Percentiles rank a stretch among this genome's conserved stretches.
phyloP scores from a whole-genome alignment of 1,140 invertebrate species.

The Diuraphis noxia region DNA sequence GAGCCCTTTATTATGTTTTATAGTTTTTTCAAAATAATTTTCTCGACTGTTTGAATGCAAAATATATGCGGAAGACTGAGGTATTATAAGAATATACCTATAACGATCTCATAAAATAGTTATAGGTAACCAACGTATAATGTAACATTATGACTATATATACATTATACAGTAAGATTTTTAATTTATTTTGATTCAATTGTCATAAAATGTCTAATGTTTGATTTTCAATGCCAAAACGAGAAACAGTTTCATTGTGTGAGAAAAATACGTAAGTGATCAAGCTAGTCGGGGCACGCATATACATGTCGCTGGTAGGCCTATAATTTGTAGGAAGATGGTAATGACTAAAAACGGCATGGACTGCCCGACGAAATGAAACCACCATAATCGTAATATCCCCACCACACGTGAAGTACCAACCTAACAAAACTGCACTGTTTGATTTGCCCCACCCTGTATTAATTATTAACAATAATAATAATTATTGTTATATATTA shows the following conservation, averaged over 20 bases:
- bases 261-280: not conserved
- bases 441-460: no score
- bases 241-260: not conserved
- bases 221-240: not conserved
- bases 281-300: not conserved
- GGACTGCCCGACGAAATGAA: no score
- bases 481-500: no score
- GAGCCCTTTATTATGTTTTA: not conserved
- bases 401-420: no score
- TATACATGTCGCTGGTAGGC: not conserved
- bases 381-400: no score
- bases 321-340: no score
- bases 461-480: no score
- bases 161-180: no score
- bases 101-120: not conserved
- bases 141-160: not conserved
- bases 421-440: no score
- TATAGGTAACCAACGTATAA: not conserved
- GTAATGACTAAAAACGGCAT: no score
- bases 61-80: not conserved
- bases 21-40: not conserved
- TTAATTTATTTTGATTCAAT: not conserved
- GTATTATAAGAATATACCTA: not conserved
- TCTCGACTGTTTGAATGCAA: not conserved
- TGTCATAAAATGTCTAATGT: not conserved